Conservation (phyloP, 2,797 vertebrate species). For the Eremophila alpestris region DNA sequence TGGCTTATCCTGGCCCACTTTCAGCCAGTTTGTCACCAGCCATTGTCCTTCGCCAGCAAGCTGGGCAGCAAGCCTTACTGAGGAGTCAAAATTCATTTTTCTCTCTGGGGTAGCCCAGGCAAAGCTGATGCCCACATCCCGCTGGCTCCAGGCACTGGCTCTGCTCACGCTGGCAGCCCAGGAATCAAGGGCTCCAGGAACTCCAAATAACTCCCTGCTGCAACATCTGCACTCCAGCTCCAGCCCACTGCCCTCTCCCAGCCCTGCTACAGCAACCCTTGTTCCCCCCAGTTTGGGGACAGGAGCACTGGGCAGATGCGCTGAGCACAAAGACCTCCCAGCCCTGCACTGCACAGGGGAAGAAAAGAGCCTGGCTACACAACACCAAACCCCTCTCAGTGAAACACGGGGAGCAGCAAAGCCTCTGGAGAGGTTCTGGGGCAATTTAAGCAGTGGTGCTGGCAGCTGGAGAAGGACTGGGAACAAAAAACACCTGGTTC, state of each 20-base stretch:
- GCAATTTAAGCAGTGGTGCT: rapidly evolving
- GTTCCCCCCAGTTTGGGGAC: rapidly evolving
- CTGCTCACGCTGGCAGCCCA: not conserved
- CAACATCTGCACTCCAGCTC: not conserved
- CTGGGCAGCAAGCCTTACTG: not conserved
- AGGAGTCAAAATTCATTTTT: not conserved
- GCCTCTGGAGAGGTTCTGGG: not conserved
- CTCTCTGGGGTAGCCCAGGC: not conserved
- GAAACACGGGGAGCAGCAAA: not conserved
- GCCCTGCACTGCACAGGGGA: not conserved
- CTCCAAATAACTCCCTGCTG: not conserved
- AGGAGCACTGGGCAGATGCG: rapidly evolving
- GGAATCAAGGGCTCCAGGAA: not conserved
- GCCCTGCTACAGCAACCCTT: not conserved
- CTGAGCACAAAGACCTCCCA: not conserved
- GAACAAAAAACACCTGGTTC: not conserved
- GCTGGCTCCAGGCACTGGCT: not conserved
- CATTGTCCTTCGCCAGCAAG: not conserved
- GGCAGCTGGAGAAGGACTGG: not conserved
- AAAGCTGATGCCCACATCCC: not conserved
- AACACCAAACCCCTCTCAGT: not conserved
- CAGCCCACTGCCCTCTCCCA: not conserved
- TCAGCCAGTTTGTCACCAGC: not conserved
- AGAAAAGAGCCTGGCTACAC: not conserved
- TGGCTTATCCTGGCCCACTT: not conserved